Percentiles rank a stretch among this genome's conserved stretches.
phyloP scores from a whole-genome alignment of 2,797 vertebrate genomes.

The Takifugu rubripes region DNA sequence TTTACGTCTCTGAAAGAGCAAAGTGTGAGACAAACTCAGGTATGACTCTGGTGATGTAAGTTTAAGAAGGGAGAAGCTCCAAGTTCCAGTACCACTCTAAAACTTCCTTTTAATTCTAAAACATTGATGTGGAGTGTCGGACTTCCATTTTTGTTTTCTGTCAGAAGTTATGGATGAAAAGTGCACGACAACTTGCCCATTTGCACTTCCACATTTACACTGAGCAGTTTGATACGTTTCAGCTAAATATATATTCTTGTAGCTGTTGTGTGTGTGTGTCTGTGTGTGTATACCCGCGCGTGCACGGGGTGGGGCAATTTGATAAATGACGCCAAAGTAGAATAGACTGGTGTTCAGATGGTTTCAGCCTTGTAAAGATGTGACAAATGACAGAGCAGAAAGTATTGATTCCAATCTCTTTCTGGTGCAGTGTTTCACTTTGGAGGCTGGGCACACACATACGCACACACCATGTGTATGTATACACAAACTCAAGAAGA shows the following conservation, averaged over 20 bases:
- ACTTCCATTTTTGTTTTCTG: no score
- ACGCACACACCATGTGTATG: conserved; percentile 22
- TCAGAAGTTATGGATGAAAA: no score
- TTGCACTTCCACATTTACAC: no score
- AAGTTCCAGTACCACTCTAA: no score
- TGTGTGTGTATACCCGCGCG: neutral
- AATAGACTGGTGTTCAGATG: conserved; percentile 89
- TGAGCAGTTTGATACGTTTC: no score
- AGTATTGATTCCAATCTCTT: conserved; percentile 97
- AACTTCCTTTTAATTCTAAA: no score
- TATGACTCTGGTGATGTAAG: no score
- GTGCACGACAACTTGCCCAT: no score
- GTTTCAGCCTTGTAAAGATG: conserved; percentile 96
- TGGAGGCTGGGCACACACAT: conserved; percentile 71
- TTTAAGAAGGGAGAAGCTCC: no score
- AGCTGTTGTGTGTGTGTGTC: conserved; percentile 9
- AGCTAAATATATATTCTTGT: no score
- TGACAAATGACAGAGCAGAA: conserved; percentile 97
- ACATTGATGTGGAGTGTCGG: no score
- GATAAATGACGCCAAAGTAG: conserved; percentile 93
- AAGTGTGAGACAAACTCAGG: conserved; percentile 19
- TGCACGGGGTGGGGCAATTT: conserved; percentile 77
- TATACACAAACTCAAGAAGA: conserved; percentile 9
- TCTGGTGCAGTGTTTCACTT: conserved; percentile 91
- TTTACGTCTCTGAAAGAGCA: conserved; percentile 24